Evolutionary conservation across 2,797 vertebrate genomes (phyloP).

Genomic region (Enteromius fasciolatus): DNA sequence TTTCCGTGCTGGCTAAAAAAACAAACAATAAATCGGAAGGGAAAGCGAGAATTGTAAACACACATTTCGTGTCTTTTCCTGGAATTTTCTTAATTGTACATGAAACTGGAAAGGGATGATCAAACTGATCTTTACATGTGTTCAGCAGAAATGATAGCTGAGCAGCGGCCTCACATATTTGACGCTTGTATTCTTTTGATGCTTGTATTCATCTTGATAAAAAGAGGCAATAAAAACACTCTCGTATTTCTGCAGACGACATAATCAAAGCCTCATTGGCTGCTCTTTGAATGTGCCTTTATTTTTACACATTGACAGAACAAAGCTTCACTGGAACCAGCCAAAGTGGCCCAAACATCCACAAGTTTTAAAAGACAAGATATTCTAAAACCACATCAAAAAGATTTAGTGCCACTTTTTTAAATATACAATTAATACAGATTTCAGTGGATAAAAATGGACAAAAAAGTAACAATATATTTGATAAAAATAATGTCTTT

Average conservation of each 20-base stretch:
- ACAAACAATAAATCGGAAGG: conserved; percentile 59
- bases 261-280: conserved; percentile 58
- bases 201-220: conserved; percentile 61
- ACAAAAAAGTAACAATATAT: not conserved
- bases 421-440: not conserved
- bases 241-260: conserved; percentile 49
- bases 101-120: conserved; percentile 36
- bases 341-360: conserved; percentile 29
- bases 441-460: not conserved
- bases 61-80: conserved; percentile 12
- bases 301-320: conserved; percentile 52
- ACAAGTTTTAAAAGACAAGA: conserved; percentile 28
- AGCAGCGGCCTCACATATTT: conserved; percentile 42
- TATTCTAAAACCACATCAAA: conserved; percentile 53
- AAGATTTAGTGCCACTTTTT: not conserved
- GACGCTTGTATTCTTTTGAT: conserved; percentile 38
- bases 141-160: conserved; percentile 42
- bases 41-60: conserved; percentile 60
- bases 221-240: conserved; percentile 56
- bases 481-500: not conserved
- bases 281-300: conserved; percentile 56
- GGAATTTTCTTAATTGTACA: conserved; percentile 55
- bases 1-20: conserved; percentile 57
- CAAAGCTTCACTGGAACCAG: conserved; percentile 54
- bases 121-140: conserved; percentile 49